phyloP scores from a whole-genome alignment of 2,888 invertebrate species.

The Aromia moschata region DNA sequence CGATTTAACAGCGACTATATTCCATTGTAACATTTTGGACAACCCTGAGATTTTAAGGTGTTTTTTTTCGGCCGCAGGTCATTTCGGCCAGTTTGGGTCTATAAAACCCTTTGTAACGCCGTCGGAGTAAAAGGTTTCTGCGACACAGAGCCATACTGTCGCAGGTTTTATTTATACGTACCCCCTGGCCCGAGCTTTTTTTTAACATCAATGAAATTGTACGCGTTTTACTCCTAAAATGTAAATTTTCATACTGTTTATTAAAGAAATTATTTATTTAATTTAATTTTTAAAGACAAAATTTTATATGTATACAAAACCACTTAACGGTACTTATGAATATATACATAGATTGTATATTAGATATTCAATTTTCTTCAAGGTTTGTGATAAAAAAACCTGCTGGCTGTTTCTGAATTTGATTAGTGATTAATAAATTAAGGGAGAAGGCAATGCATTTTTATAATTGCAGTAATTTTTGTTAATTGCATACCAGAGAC shows the following conservation, averaged over 20 bases:
- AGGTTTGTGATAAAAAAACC: too few relatives aligned
- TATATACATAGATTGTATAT: not conserved
- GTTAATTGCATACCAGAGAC: slow-evolving; percentile 11
- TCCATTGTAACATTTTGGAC: slow-evolving; percentile 41
- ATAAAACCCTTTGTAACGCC: slow-evolving; percentile 38
- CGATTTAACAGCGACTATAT: too few relatives aligned
- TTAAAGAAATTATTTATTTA: too few relatives aligned
- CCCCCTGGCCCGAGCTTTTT: slow-evolving; percentile 36
- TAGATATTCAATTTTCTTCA: not conserved
- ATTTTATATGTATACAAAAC: too few relatives aligned
- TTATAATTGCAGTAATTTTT: slow-evolving; percentile 18
- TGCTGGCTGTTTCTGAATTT: too few relatives aligned
- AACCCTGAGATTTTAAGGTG: slow-evolving; percentile 44
- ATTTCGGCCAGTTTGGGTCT: slow-evolving; percentile 39
- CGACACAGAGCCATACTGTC: slow-evolving; percentile 32
- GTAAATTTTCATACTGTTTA: too few relatives aligned
- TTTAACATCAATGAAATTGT: too few relatives aligned
- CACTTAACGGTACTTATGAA: not conserved
- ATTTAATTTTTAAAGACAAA: too few relatives aligned
- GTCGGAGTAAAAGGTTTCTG: slow-evolving; percentile 30
- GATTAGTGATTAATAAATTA: too few relatives aligned
- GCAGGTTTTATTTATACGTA: slow-evolving; percentile 34
- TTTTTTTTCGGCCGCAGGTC: slow-evolving; percentile 51
- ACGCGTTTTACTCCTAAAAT: too few relatives aligned
- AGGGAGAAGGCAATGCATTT: slow-evolving; percentile 3